Conservation (phyloP, 1,140 invertebrate genomes). For the Drosophila melanica region DNA sequence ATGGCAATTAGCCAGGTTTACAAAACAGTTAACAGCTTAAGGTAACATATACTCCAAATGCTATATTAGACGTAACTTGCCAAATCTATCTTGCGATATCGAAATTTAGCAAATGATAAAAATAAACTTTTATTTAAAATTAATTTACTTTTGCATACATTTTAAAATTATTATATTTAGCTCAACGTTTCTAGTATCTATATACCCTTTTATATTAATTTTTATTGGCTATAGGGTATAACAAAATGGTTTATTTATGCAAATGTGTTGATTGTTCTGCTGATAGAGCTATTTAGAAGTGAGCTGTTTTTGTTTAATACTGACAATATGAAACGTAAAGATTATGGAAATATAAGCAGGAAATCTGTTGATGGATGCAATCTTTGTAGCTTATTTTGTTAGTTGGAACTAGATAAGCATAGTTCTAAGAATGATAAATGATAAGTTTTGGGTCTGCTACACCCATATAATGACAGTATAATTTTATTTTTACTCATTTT, state of each 20-base stretch:
- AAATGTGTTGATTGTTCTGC: conserved; percentile 1
- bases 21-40: not conserved
- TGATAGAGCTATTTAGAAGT: not conserved
- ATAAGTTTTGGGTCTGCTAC: not conserved
- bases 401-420: not conserved
- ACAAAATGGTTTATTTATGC: conserved; percentile 6
- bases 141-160: too few species aligned
- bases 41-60: too few species aligned
- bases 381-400: not conserved
- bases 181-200: too few species aligned
- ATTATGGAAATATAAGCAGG: not conserved
- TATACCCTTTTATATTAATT: not conserved
- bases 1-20: conserved; percentile 48
- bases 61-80: too few species aligned
- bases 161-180: too few species aligned
- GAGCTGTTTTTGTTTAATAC: not conserved
- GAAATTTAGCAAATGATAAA: too few species aligned
- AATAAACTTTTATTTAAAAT: too few species aligned
- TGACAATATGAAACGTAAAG: not conserved
- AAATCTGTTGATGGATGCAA: not conserved
- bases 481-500: not conserved
- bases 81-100: too few species aligned
- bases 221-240: not conserved
- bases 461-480: not conserved
- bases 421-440: not conserved